Evolutionary conservation across 2,113 vertebrate genomes (phyloP), one percentile per base, ranked within the genome.

Genomic region (Donacobius atricapilla): DNA sequence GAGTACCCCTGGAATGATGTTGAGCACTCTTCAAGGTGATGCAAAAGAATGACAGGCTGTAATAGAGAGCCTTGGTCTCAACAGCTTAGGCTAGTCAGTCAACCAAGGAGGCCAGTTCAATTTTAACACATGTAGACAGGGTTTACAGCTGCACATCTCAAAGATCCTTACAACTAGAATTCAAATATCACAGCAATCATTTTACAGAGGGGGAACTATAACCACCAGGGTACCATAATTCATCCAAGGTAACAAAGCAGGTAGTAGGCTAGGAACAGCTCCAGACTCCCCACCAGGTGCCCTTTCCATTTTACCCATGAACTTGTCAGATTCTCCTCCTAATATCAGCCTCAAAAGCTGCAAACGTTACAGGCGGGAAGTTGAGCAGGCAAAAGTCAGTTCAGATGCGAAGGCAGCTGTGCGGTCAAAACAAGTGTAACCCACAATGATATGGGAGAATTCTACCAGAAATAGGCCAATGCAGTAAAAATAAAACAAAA

Each of bases 401-500:
- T 78, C 1, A n/a, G 80, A 91, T 20, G 54, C 71, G 50, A 92
- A 87, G 92, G 87, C 88, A 94, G 90, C 78, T 68, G 44, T 51
- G 71, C 84, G 88, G 80, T 94, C 83, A 97, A 95, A 95, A 86
- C 77, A 96, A 87, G 91, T 31, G 78, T 47, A 91, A 87, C 35
- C 64, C 76, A 77, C 57, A 61, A 33, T 25, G 50, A 53, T 68
- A 58, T 68, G 44, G 70, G 48, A 56, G 27, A 90, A 94, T 70
- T 70, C 68, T 78, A 79, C 72, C 25, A 87, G 83, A 86, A 95
- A 72, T 24, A 84, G 66, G 75, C 37, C 61, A 85, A 51, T 33
- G 63, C 17, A 75, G 64, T 95, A 89, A 93, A 96, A 93, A 93
- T 68, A 95, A 90, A 92, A 94, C 83, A 93, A 76, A 94, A 84